phyloP scores from a whole-genome alignment of 2,113 vertebrate species.

The Orientallactaga bullata region DNA sequence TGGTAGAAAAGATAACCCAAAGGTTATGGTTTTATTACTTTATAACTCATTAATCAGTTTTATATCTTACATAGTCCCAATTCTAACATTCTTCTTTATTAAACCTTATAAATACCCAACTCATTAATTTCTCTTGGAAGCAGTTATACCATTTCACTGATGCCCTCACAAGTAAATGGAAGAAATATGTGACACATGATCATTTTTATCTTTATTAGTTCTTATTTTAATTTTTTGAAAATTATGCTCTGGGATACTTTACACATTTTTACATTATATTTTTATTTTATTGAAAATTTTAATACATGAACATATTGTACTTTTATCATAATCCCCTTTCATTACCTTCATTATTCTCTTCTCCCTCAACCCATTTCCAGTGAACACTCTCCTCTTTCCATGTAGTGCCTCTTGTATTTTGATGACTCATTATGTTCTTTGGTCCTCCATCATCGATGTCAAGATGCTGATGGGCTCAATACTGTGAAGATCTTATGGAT shows the following conservation, averaged over 20 bases:
- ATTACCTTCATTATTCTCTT: no score
- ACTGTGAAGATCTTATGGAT: no score
- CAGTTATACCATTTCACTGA: neutral
- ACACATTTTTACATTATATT: slow-evolving; percentile 1
- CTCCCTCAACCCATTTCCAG: no score
- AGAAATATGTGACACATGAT: slow-evolving; percentile 31
- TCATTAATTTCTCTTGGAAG: slow-evolving; percentile 51
- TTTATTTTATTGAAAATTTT: no score
- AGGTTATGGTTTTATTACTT: slow-evolving; percentile 56
- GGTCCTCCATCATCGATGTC: no score
- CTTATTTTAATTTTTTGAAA: slow-evolving; percentile 15
- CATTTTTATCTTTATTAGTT: slow-evolving; percentile 38
- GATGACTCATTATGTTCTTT: no score
- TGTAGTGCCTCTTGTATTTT: no score
- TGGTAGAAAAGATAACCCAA: slow-evolving; percentile 64
- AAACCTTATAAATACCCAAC: slow-evolving; percentile 25
- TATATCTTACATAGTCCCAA: neutral
- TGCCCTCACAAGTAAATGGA: slow-evolving; percentile 23
- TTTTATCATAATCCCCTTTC: no score
- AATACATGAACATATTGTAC: no score
- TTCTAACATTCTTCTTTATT: slow-evolving; percentile 48
- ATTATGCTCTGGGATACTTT: neutral
- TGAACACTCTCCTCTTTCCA: no score
- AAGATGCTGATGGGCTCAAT: no score
- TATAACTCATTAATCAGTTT: slow-evolving; percentile 45